These are phyloP conservation scores for Lichenostomus cassidix DNA, from an alignment of 2,113 vertebrate species.

Conservation along the genomic window DNA sequence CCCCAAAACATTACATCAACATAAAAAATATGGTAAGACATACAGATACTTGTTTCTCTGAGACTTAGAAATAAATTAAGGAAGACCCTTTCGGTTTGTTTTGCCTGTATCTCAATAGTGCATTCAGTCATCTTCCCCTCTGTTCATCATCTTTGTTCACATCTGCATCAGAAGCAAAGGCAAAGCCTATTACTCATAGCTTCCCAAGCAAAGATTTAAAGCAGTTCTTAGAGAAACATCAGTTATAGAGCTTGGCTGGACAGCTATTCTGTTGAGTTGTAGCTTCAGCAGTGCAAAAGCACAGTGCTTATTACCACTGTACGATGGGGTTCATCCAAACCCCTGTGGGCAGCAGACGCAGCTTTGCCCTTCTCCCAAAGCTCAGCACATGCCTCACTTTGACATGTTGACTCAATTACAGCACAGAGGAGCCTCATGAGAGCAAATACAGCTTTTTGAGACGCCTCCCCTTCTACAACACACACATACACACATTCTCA, in stretches of 20 bases:
- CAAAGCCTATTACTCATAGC: neutral
- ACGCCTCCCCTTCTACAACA: neutral
- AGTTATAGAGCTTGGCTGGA: neutral
- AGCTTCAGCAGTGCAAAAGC: neutral
- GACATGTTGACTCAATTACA: slow-evolving; percentile 48
- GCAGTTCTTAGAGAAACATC: neutral
- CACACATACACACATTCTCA: neutral
- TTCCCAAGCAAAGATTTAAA: neutral
- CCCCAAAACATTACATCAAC: neutral
- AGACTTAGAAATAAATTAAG: neutral
- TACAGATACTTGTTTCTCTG: neutral
- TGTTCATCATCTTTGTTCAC: neutral
- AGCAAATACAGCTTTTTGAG: neutral
- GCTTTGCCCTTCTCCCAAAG: neutral
- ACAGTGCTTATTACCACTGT: neutral
- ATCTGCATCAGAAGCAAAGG: neutral
- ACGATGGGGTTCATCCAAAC: neutral
- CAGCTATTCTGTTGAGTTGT: neutral
- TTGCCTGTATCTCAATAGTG: neutral
- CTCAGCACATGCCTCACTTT: slow-evolving; percentile 31
- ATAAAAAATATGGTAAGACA: neutral
- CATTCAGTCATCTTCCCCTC: neutral
- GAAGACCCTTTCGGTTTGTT: neutral
- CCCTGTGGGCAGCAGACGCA: neutral
- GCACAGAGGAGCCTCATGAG: neutral